Evolutionary conservation across 2,113 vertebrate species (phyloP).

Genomic region (Psammodynastes pulverulentus): DNA sequence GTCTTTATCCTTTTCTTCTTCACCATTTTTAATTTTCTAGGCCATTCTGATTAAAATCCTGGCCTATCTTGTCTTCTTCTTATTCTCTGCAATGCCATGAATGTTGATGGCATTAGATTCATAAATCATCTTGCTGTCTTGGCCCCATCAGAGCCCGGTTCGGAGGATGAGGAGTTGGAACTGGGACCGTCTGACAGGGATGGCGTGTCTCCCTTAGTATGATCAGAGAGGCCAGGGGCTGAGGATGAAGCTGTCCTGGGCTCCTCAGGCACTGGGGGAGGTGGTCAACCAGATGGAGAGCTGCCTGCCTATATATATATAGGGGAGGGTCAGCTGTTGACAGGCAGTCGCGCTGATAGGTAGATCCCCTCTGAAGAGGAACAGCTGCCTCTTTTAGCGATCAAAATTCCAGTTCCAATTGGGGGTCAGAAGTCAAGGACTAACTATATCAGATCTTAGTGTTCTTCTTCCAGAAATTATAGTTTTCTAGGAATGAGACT

Average conservation of each 20-base stretch:
- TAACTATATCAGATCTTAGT: not conserved
- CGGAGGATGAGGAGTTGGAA: not conserved
- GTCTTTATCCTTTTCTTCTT: not conserved
- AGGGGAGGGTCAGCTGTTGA: not conserved
- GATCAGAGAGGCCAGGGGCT: not conserved
- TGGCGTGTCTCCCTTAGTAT: not conserved
- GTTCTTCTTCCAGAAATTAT: not conserved
- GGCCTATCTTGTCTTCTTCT: not conserved
- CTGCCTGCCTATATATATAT: not conserved
- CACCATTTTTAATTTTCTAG: not conserved
- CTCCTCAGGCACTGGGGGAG: not conserved
- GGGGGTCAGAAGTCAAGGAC: not conserved
- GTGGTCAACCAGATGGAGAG: not conserved
- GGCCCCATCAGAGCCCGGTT: not conserved
- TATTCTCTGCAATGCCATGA: not conserved
- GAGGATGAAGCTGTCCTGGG: not conserved
- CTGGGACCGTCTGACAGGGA: not conserved
- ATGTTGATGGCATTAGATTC: not conserved
- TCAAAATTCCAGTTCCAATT: not conserved
- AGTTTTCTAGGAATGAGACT: not conserved
- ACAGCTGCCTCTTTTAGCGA: not conserved
- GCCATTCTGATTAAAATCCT: not conserved
- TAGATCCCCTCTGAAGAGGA: not conserved
- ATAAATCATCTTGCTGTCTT: not conserved
- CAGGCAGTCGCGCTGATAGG: not conserved